Percentiles rank a stretch among this genome's conserved stretches.
These are phyloP conservation scores for Drosophila merina DNA, from an alignment of 2,888 invertebrate species.

Conservation along the genomic window DNA sequence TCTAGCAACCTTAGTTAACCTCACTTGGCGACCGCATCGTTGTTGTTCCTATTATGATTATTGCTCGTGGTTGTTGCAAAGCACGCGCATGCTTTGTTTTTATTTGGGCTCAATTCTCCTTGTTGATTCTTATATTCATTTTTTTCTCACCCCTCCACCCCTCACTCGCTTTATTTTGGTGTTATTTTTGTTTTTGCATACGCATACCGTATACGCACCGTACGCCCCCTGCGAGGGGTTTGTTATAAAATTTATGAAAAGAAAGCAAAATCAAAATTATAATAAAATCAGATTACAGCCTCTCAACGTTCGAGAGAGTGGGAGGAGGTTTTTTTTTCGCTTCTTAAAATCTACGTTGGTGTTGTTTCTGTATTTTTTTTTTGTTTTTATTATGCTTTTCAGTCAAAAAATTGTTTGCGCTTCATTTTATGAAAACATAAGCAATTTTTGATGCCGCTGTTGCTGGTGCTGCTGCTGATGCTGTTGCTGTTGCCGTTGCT, in stretches of 20 bases:
- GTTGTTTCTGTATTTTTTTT: conserved; percentile 52
- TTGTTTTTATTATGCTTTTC: conserved; percentile 74
- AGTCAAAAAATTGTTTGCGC: conserved; percentile 79
- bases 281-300: conserved; percentile 80
- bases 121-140: conserved; percentile 32
- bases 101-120: conserved; percentile 45
- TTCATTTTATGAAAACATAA: conserved; percentile 78
- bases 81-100: conserved; percentile 53
- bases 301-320: conserved; percentile 47
- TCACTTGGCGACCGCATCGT: conserved; percentile 33
- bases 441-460: conserved; percentile 66
- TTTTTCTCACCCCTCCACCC: background rate
- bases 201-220: conserved; percentile 5
- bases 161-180: conserved; percentile 39
- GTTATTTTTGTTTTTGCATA: conserved; percentile 39
- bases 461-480: conserved; percentile 36
- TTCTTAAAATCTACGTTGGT: conserved; percentile 9
- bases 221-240: conserved; percentile 44
- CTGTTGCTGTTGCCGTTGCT: conserved; percentile 44
- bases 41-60: conserved; percentile 77
- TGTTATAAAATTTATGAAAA: conserved; percentile 81
- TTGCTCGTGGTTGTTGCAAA: conserved; percentile 69
- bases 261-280: conserved; percentile 81
- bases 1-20: conserved; percentile 46
- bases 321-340: conserved; percentile 20